Evolutionary conservation across 2,888 invertebrate species (phyloP), one percentile per base, ranked within the genome.

Genomic region (Orchesella flavescens): DNA sequence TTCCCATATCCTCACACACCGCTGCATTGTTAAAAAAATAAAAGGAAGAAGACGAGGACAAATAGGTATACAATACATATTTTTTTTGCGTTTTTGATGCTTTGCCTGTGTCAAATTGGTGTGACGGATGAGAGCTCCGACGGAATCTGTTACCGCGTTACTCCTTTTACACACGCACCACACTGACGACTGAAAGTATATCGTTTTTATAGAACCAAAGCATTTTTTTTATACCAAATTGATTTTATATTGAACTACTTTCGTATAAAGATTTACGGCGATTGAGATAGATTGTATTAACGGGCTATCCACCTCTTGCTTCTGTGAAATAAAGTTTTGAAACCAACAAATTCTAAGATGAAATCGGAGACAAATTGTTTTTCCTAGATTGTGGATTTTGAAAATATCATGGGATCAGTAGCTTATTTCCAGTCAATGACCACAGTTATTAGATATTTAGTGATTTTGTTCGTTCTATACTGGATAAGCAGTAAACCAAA

Each of bases 61-160:
- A 63, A 78, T 78, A 71, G 53, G 53, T 12, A 7, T 66, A 15
- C 10, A 24, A 24, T 63, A 59, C 19, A 59, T 17, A 2, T 17
- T 53, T 53, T 21, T 10, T 61, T 21, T 65, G 23, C 43, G 23
- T 55, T 76, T 76, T 61, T 71, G 69, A 61, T 17, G 63, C 13
- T 65, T 73, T 57, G 65, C 72, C 80, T 65, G 80, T 80, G 73
- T 55, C 80, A 72, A 80, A 73, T 80, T 66, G 72, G 63, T 73
- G 80, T 80, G 73, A 80, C 80, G 66, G 59, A 72, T 72, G 49
- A 71, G 71, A 71, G 71, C 53, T 71, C 63, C 53, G 71, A 46
- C 63, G 73, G 73, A 61, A 57, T 49, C 69, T 49, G 66, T 71
- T 66, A 73, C 80, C 49, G 66, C 49, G 53, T 66, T 80, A 73